Base-by-base conservation (phyloP, 2,797 vertebrate genomes). In the Crocodylus rhombifer region DNA sequence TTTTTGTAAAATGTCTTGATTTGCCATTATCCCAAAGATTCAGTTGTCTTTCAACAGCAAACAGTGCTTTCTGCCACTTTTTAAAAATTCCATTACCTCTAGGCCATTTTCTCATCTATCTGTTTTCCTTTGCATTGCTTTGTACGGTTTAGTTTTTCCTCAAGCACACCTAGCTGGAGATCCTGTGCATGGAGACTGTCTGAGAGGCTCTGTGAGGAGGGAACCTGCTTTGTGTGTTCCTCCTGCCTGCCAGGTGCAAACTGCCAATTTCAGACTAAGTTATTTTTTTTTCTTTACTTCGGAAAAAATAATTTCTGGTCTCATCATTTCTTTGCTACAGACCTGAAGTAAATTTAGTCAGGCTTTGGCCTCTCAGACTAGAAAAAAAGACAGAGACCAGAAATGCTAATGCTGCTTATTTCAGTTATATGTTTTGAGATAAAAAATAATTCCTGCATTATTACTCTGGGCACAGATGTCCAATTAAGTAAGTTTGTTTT, bases 251-350 rank as follows among this genome's bases (percentile, higher is more conserved):
- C 84, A 55, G 3, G 61, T 85, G 30, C 2, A 90, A 88, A 13
- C 55, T 91, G 16, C 56, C 17, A 80, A 11, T 82, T 84, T 5
- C 7, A 26, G 30, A 13, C 10, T 85, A n/a, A 42, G 12, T 82
- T 89, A 67, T 55, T 85, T 82, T 26, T 88, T 88, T 89, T 57
- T 86, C 14, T 61, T 87, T 80, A 85, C 73, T 90, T 89, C 62
- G 86, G 89, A 87, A 57, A 75, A 80, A 90, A 5, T 33, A 84
- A 28, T 25, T 89, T 91, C 64, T 84, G 30, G 2, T 21, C 63
- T 55, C 11, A 7, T 75, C 81, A 85, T 80, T 9, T 67, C 17
- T 67, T 89, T 89, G n/a, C 84, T 93, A 51, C 64, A 30, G 30
- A 30, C 30, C 30, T 36, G 33, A 36, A 36, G 33, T 36, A 36